Percentiles rank a stretch among this genome's conserved stretches.
These are phyloP conservation scores for Tribolium freemani DNA, from an alignment of 2,888 invertebrate species.

Conservation along the genomic window DNA sequence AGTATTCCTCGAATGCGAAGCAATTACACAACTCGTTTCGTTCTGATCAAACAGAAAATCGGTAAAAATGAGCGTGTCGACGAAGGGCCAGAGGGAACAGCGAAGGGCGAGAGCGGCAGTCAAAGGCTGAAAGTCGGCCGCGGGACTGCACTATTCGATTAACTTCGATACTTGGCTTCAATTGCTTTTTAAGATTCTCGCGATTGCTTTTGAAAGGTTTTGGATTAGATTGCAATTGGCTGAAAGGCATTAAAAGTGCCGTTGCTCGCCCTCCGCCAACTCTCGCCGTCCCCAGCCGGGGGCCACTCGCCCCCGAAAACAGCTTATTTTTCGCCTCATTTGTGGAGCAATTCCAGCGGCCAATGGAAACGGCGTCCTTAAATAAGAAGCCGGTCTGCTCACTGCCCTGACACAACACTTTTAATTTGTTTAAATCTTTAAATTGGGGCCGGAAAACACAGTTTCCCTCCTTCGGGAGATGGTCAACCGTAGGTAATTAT, in stretches of 20 bases:
- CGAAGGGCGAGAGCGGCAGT: conserved; percentile 11
- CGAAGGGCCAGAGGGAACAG: neutral
- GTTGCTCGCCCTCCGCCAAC: conserved; percentile 47
- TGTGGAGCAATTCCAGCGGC: conserved; percentile 65
- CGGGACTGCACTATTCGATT: conserved; percentile 63
- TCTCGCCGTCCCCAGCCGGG: conserved; percentile 17
- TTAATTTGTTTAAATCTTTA: conserved; percentile 54
- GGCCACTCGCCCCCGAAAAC: conserved; percentile 57
- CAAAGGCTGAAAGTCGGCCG: conserved; percentile 40
- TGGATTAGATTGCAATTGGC: conserved; percentile 68
- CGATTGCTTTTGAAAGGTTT: conserved; percentile 68
- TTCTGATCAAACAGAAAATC: conserved; percentile 38
- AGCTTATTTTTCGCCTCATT: conserved; percentile 69
- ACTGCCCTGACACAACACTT: conserved; percentile 50
- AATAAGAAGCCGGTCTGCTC: conserved; percentile 56
- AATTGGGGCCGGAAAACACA: neutral
- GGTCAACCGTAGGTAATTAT: too few relatives aligned
- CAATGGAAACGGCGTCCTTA: conserved; percentile 61
- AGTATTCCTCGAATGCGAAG: conserved; percentile 24
- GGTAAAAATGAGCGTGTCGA: conserved; percentile 28
- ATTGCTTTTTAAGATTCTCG: conserved; percentile 68
- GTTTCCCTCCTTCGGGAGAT: too few relatives aligned
- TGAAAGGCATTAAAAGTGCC: conserved; percentile 67
- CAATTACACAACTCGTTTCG: conserved; percentile 39
- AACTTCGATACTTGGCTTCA: conserved; percentile 67